Conservation (phyloP, 2,797 vertebrate genomes). For the Enteromius anoplus region DNA sequence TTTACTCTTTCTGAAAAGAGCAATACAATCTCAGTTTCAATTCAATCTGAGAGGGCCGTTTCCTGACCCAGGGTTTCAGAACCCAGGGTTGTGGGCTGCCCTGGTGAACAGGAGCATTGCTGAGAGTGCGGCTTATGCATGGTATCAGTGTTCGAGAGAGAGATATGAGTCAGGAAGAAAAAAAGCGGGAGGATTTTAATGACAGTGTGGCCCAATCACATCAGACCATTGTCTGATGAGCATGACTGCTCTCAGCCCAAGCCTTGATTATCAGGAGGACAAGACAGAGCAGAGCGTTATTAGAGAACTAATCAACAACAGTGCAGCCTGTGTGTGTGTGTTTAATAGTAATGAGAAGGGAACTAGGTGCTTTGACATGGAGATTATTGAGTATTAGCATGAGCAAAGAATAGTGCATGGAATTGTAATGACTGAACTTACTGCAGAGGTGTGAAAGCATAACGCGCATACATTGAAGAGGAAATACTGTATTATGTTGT, state of each 20-base stretch:
- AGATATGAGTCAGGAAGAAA: constrained; percentile 25
- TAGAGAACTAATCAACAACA: constrained; percentile 46
- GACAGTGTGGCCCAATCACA: constrained; percentile 47
- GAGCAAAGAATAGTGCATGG: constrained; percentile 42
- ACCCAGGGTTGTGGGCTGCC: constrained; percentile 5
- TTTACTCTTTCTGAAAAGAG: constrained; percentile 15
- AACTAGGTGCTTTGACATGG: constrained; percentile 51
- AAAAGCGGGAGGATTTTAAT: constrained; percentile 36
- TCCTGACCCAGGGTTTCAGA: not conserved
- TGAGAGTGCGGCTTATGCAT: not conserved
- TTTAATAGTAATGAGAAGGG: constrained; percentile 47
- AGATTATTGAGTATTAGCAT: constrained; percentile 53
- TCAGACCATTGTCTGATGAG: constrained; percentile 54
- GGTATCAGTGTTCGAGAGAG: constrained; percentile 28
- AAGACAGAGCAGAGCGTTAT: constrained; percentile 26
- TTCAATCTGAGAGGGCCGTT: constrained; percentile 12
- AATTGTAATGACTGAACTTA: constrained; percentile 39
- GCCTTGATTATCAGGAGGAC: constrained; percentile 54
- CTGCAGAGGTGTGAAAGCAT: constrained; percentile 22
- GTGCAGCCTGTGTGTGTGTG: constrained; percentile 34
- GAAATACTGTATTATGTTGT: not conserved
- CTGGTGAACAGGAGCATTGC: constrained; percentile 25
- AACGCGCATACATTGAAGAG: not conserved
- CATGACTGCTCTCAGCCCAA: constrained; percentile 51
- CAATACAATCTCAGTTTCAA: constrained; percentile 32